Base-by-base conservation (phyloP, 2,797 vertebrate genomes). In the Gastrophryne carolinensis region DNA sequence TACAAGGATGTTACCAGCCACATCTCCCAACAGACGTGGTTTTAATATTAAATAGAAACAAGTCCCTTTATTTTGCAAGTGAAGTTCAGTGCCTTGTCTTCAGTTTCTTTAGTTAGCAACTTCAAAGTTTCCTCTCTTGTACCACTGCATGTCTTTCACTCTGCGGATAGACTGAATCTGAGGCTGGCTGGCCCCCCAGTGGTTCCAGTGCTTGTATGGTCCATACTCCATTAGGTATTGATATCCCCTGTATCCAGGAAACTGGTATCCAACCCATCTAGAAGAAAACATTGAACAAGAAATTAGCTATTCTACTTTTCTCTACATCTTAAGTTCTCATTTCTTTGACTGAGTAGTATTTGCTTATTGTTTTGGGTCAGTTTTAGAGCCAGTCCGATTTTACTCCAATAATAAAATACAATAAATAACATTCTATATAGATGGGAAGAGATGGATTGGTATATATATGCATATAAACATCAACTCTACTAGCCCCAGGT, bases 191-290 rank as follows among this genome's bases (percentile, higher is more conserved):
- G 89, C 90, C 17, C 92, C 92, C 92, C 92, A 94, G 21, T 94
- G 90, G 6, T 94, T 94, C 91, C 91, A 94, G 82, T 93, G 92
- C 83, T 92, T 94, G 83, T 53, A 93, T 52, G 87, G 78, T 2
- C 91, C 91, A 82, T 80, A 84, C 79, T 94, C 93, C 66, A 93
- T 87, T 73, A 94, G 80, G 21, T 93, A 94, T 84, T 94, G 93
- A 83, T 83, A 94, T 56, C 93, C 93, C 83, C 93, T 91, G 80
- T 94, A 94, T 44, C 93, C 93, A 13, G 93, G 93, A 72, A 94
- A 94, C 82, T 94, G 93, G 82, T 94, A 94, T 27, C 90, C 93
- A 77, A 94, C 93, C 92, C 92, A 94, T 78, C 93, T 94, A 79
- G 52, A 78, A 10, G 37, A 26, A 41, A 15, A 75, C 4, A 65